Conservation (phyloP, 2,797 vertebrate species). For the Loriculus beryllinus region DNA sequence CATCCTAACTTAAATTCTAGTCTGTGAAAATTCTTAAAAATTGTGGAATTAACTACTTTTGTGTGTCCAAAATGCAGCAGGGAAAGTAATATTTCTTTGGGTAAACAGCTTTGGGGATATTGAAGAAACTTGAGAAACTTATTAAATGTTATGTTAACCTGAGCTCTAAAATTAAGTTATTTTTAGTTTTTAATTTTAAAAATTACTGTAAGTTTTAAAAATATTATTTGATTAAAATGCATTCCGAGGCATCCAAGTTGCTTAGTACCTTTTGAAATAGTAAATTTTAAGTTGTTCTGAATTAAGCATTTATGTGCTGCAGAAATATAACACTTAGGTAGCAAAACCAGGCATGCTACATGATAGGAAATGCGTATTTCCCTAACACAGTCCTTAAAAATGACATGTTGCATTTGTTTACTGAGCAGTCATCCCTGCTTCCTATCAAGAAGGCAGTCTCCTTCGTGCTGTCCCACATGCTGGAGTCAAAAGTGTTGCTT, state of each 20-base stretch:
- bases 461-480: neutral
- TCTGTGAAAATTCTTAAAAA: neutral
- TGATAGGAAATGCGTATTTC: neutral
- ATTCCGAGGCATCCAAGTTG: neutral
- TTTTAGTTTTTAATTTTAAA: neutral
- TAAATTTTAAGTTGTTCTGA: neutral
- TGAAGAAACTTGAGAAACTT: neutral
- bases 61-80: neutral
- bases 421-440: neutral
- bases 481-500: neutral
- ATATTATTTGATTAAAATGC: neutral
- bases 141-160: neutral
- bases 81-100: neutral
- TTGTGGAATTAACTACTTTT: neutral
- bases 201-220: neutral
- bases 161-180: neutral
- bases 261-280: neutral
- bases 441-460: neutral
- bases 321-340: neutral
- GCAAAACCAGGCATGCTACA: neutral
- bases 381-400: neutral
- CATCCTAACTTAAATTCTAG: neutral
- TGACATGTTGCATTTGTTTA: neutral
- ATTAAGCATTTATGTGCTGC: neutral
- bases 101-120: neutral